phyloP scores from a whole-genome alignment of 35 echinoderm and acorn worm genomes.

The Hemicentrotus pulcherrimus region DNA sequence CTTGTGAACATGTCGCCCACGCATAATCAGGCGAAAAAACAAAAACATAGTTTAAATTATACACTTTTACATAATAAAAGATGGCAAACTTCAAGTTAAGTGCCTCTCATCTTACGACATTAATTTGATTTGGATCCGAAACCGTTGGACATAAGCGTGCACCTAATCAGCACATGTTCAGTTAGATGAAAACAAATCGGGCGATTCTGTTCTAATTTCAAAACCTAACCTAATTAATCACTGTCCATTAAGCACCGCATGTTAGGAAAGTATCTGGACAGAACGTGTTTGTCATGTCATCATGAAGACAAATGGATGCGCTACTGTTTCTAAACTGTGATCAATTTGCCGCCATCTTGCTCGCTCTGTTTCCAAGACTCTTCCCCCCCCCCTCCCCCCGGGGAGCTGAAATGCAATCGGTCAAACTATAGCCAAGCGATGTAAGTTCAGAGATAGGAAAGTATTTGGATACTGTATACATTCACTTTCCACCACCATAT shows the following conservation, averaged over 20 bases:
- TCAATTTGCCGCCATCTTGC: neutral
- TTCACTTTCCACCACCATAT: too few relatives aligned
- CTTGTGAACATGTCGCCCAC: too few relatives aligned
- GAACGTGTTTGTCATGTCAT: neutral
- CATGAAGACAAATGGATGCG: neutral
- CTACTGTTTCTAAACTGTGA: conserved; percentile 2
- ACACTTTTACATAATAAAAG: too few relatives aligned
- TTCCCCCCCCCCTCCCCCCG: too few relatives aligned
- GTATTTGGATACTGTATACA: too few relatives aligned
- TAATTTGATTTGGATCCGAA: too few relatives aligned
- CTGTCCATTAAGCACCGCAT: neutral
- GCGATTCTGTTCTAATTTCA: neutral
- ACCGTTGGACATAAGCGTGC: neutral
- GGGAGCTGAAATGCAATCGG: neutral
- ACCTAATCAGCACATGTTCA: neutral
- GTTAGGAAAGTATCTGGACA: neutral
- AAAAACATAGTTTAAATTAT: too few relatives aligned
- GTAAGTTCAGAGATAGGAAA: too few relatives aligned
- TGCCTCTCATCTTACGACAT: too few relatives aligned
- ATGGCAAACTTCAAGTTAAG: too few relatives aligned
- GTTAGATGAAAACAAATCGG: neutral
- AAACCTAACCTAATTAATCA: neutral
- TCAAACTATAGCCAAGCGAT: neutral
- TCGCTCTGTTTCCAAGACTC: neutral
- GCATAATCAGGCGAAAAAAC: too few relatives aligned